These are phyloP conservation scores for Lagopus muta DNA, from an alignment of 2,113 vertebrate genomes.

Conservation along the genomic window DNA sequence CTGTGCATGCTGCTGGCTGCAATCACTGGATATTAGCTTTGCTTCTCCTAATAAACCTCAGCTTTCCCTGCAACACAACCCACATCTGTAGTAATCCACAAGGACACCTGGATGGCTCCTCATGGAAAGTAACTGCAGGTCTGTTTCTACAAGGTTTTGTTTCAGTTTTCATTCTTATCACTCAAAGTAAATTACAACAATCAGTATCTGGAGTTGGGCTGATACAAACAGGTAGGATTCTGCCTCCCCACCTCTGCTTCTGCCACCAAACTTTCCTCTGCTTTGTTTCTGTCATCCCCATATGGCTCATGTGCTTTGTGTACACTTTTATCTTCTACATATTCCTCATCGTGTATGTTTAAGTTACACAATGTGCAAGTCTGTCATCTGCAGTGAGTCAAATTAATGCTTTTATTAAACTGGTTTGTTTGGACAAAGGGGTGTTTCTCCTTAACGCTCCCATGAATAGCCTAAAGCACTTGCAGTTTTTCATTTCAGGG, in stretches of 20 bases:
- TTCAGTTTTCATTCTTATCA: not conserved
- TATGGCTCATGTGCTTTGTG: not conserved
- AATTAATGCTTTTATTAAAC: conserved; percentile 49
- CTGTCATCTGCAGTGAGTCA: conserved; percentile 69
- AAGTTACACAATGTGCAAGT: conserved; percentile 63
- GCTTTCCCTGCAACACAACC: not conserved
- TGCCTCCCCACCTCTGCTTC: not conserved
- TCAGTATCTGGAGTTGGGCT: not conserved
- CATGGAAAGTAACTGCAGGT: not conserved
- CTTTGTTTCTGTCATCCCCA: not conserved
- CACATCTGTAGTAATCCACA: not conserved
- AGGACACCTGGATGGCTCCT: not conserved
- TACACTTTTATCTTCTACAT: not conserved
- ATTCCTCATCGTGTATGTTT: not conserved
- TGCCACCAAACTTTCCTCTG: not conserved
- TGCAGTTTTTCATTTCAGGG: conserved; percentile 67
- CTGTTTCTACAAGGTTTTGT: not conserved
- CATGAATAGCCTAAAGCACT: conserved; percentile 57
- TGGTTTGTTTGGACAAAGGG: conserved; percentile 69
- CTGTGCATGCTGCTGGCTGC: not conserved
- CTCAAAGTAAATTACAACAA: not conserved
- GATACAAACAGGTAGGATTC: not conserved
- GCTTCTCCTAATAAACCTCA: not conserved
- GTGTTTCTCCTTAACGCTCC: conserved; percentile 65
- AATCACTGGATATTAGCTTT: not conserved